Conservation (phyloP, 2,113 vertebrate species). For the Telmatochromis sp. region DNA sequence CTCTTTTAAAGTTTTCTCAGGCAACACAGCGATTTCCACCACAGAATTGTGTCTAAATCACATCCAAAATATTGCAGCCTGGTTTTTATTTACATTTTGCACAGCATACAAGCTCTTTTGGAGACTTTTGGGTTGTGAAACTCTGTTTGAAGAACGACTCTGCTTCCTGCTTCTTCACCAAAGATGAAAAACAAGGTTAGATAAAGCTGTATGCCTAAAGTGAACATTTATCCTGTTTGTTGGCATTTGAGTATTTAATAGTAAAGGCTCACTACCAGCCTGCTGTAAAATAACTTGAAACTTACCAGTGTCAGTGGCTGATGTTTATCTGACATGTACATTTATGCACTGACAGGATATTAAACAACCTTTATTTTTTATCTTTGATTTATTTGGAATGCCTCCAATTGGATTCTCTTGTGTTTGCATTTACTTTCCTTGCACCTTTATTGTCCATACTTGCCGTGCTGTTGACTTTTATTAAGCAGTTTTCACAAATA, state of each 20-base stretch:
- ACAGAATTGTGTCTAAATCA: background rate
- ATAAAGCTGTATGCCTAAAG: background rate
- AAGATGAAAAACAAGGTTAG: background rate
- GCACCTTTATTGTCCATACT: background rate
- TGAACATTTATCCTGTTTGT: fast-evolving
- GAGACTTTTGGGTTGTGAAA: background rate
- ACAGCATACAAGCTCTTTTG: background rate
- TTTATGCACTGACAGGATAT: background rate
- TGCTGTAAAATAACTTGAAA: background rate
- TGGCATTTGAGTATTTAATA: background rate
- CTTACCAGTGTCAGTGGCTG: background rate
- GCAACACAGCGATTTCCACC: background rate
- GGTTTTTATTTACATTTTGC: background rate
- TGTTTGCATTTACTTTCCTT: background rate
- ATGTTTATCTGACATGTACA: background rate
- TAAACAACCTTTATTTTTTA: background rate
- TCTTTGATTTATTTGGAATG: background rate
- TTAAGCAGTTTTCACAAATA: background rate
- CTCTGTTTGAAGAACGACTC: background rate
- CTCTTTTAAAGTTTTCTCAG: background rate
- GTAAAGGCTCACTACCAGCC: background rate
- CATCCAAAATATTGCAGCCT: background rate
- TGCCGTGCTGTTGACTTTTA: fast-evolving
- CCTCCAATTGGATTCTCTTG: background rate
- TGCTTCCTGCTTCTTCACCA: background rate